Evolutionary conservation across 2,113 vertebrate species (phyloP).

Genomic region (Sterna hirundo): DNA sequence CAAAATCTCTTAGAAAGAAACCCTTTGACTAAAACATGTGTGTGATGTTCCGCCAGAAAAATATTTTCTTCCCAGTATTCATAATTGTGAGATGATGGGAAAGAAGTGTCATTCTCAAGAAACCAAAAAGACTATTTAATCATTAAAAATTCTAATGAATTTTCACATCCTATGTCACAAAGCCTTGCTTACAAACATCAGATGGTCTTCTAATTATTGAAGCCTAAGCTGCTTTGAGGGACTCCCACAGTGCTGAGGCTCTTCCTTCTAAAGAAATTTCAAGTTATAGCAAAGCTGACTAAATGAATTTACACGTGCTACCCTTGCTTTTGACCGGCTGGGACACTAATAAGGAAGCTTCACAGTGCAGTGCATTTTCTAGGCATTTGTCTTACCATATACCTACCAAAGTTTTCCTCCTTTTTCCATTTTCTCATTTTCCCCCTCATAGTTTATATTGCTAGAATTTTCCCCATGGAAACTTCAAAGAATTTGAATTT

Average conservation of each 20-base stretch:
- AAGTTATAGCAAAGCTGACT: neutral
- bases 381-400: neutral
- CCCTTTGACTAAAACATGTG: neutral
- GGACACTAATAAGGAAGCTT: neutral
- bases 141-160: neutral
- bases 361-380: neutral
- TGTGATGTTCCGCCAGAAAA: neutral
- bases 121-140: neutral
- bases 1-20: neutral
- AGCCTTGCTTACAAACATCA: conserved; percentile 6
- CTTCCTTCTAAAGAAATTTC: neutral
- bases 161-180: neutral
- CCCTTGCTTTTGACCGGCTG: neutral
- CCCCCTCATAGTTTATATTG: neutral
- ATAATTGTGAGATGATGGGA: neutral
- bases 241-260: neutral
- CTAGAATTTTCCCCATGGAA: neutral
- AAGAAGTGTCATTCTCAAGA: neutral
- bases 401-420: neutral
- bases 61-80: neutral
- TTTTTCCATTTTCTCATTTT: neutral
- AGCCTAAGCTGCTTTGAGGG: neutral
- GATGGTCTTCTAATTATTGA: neutral
- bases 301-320: neutral
- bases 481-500: neutral